Percentiles rank a stretch among this genome's conserved stretches.
Evolutionary conservation across 2,797 vertebrate species (phyloP).

Genomic region (Antrozous pallidus): DNA sequence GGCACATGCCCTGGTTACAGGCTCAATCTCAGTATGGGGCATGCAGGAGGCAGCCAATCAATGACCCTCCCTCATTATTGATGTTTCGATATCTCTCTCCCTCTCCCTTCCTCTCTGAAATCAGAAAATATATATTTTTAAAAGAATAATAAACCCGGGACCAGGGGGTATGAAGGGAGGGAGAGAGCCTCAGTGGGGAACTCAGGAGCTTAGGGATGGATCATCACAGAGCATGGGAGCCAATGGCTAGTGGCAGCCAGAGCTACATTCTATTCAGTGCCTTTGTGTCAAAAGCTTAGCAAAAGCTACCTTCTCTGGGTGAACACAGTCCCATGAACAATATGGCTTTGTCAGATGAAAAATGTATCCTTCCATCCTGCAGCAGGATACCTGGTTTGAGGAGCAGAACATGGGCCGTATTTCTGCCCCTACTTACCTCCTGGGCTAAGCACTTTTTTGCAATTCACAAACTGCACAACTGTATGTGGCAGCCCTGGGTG

Average conservation of each 20-base stretch:
- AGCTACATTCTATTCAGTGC: neutral
- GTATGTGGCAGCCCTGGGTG: neutral
- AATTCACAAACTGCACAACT: slow-evolving; percentile 6
- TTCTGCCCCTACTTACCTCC: neutral
- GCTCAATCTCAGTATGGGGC: too few relatives aligned
- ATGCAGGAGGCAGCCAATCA: too few relatives aligned
- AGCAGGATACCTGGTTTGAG: neutral
- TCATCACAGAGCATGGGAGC: neutral
- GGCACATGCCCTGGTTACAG: too few relatives aligned
- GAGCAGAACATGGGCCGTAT: neutral
- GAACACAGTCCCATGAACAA: neutral
- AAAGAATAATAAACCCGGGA: too few relatives aligned
- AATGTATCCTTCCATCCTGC: neutral
- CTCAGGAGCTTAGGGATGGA: neutral
- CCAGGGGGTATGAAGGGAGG: neutral
- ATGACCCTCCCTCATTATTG: too few relatives aligned
- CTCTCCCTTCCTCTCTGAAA: too few relatives aligned
- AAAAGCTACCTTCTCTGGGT: neutral
- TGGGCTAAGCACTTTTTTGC: neutral
- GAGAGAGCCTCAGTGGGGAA: neutral
- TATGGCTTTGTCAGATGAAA: neutral
- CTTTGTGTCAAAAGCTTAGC: slow-evolving; percentile 8
- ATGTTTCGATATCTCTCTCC: too few relatives aligned
- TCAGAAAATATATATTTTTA: too few relatives aligned
- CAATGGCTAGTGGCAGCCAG: neutral